Evolutionary conservation across 2,797 vertebrate genomes (phyloP).

Genomic region (Anomalospiza imberbis): DNA sequence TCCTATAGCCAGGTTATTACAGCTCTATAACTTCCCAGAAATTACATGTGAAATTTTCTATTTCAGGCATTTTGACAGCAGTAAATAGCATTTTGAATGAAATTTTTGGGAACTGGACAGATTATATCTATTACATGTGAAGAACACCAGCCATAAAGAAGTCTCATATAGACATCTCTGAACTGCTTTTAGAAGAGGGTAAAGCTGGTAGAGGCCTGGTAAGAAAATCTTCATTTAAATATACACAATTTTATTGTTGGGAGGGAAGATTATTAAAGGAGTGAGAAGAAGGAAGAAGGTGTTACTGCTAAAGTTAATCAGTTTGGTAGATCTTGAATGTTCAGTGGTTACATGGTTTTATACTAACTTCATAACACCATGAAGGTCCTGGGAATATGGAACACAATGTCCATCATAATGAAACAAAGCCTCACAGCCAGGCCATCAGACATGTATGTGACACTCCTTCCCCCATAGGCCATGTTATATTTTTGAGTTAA

Average conservation of each 20-base stretch:
- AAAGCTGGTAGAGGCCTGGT: constrained; percentile 4
- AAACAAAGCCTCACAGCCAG: neutral
- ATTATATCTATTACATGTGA: neutral
- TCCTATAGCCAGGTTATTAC: neutral
- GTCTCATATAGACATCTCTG: neutral
- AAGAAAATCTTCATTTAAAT: constrained; percentile 32
- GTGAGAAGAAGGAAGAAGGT: neutral
- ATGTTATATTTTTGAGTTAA: neutral
- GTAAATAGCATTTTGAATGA: neutral
- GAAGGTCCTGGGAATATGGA: neutral
- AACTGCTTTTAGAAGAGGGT: constrained; percentile 31
- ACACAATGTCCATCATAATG: neutral
- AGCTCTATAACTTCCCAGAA: neutral
- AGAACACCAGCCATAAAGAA: neutral
- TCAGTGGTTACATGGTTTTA: neutral
- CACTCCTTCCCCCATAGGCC: neutral
- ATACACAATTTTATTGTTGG: neutral
- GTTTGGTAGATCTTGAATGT: neutral
- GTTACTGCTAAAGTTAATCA: neutral
- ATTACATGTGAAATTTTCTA: constrained; percentile 18
- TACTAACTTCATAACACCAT: neutral
- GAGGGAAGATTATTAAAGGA: neutral
- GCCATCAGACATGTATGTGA: neutral
- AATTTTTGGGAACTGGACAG: neutral
- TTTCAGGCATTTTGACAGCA: constrained; percentile 39